Evolutionary conservation across 1,140 invertebrate genomes (phyloP), one percentile per base, ranked within the genome.

Genomic region (Heliconius melpomene): DNA sequence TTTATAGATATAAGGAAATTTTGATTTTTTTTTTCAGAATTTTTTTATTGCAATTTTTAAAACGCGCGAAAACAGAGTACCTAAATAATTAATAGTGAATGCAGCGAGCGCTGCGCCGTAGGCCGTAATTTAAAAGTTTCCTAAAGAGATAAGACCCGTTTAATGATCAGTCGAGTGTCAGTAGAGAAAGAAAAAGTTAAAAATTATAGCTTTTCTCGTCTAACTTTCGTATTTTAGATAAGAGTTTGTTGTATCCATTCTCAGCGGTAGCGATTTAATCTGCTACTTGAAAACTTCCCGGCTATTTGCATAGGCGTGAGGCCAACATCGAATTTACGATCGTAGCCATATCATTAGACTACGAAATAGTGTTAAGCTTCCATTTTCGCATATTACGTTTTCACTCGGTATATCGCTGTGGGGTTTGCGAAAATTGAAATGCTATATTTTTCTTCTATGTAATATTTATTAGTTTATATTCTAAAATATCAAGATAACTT

Each of bases 51-150:
- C 13, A 36, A 54, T 36, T 52, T 77, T 71, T 80, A 78, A 72
- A 83, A 86, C 84, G 87, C 87, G 87, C 87, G 86, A 83, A 83
- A 86, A 81, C 88, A 88, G 85, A 85, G 87, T 90, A 90, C 89
- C 89, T 90, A 83, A 85, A 83, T 80, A 83, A 78, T 72, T 46
- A 74, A 78, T 75, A 79, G 50, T 79, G 18, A 79, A 79, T 72
- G 78, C 78, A 60, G 80, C 46, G 26, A 71, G 72, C 32, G 75
- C 66, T 75, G 78, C 78, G 38, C 57, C 60, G 72, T 80, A 80
- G 79, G 23, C 46, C 32, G 50, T 79, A 75, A 79, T 79, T 40
- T 79, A 75, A 75, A 79, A 72, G 54, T 79, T 79, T 50, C 52
- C 60, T 77, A 54, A 72, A 40, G 52, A 71, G 46, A 75, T 79